These are phyloP conservation scores for Nomada lathburiana DNA, from an alignment of 2,888 invertebrate genomes.

Conservation along the genomic window DNA sequence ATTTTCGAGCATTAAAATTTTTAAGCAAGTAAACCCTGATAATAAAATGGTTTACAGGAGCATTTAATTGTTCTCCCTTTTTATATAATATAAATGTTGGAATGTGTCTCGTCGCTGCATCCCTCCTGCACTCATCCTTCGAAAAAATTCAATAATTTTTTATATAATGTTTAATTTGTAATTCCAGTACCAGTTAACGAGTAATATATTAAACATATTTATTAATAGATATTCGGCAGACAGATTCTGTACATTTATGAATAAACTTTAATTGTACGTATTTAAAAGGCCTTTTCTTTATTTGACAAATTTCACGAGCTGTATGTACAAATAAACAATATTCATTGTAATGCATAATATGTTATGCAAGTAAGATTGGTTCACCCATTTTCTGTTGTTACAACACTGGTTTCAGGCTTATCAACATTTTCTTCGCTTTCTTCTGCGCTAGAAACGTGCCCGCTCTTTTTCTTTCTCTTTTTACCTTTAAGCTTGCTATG, in stretches of 20 bases:
- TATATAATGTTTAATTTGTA: constrained; percentile 70
- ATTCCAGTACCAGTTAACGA: constrained; percentile 72
- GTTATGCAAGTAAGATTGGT: background rate
- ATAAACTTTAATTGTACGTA: constrained; percentile 75
- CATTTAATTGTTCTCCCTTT: background rate
- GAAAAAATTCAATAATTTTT: constrained; percentile 65
- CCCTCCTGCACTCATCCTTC: constrained; percentile 56
- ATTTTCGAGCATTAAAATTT: background rate
- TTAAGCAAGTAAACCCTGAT: background rate
- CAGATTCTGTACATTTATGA: constrained; percentile 77
- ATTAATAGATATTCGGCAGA: constrained; percentile 76
- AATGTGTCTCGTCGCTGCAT: constrained; percentile 66
- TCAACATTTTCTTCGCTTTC: constrained; percentile 24
- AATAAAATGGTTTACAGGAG: background rate
- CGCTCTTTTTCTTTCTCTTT: constrained; percentile 36
- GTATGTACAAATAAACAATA: background rate
- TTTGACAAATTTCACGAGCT: constrained; percentile 18
- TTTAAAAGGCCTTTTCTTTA: constrained; percentile 35
- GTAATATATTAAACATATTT: constrained; percentile 79
- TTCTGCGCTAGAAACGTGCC: constrained; percentile 20
- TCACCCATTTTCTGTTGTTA: constrained; percentile 3
- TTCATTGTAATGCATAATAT: background rate
- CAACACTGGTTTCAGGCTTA: background rate
- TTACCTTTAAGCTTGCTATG: constrained; percentile 33
- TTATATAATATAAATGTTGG: constrained; percentile 35